Evolutionary conservation across 2,797 vertebrate genomes (phyloP).

Genomic region (Melanogrammus aeglefinus): DNA sequence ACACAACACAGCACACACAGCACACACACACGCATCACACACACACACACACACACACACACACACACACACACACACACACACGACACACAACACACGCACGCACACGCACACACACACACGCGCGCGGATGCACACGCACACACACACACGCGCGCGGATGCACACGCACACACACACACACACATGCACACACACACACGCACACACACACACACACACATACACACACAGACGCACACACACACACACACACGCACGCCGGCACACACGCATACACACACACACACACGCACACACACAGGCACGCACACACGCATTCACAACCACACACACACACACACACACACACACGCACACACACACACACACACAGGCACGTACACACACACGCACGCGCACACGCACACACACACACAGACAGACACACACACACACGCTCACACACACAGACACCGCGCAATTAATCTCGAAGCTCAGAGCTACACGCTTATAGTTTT

Average conservation of each 20-base stretch:
- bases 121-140: not conserved
- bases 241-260: not conserved
- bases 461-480: slow-evolving; percentile 1
- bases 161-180: slow-evolving; percentile 1
- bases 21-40: not conserved
- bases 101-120: not conserved
- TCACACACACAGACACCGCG: not conserved
- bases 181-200: not conserved
- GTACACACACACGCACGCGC: not conserved
- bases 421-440: not conserved
- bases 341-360: not conserved
- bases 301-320: not conserved
- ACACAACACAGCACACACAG: not conserved
- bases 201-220: not conserved
- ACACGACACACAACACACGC: not conserved
- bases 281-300: not conserved
- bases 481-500: no score
- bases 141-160: not conserved
- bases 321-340: not conserved
- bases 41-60: not conserved
- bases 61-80: not conserved
- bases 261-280: not conserved
- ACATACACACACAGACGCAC: not conserved
- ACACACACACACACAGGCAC: not conserved
- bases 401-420: not conserved